Conservation (phyloP, 2,797 vertebrate species). For the Pangasius larnaudii region DNA sequence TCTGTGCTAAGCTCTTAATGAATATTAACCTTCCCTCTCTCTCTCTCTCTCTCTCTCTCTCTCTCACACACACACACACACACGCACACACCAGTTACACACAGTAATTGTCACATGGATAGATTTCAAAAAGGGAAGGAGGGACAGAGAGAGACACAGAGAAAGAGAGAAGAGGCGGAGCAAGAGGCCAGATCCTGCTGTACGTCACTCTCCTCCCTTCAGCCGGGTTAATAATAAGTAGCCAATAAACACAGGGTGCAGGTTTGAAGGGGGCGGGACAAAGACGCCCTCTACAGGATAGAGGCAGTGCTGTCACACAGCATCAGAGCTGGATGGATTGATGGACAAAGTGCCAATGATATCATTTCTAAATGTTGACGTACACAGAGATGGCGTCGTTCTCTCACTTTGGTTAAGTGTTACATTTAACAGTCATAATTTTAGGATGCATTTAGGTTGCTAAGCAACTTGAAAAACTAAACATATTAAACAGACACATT, state of each 20-base stretch:
- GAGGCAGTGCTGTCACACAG: not conserved
- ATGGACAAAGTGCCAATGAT: not conserved
- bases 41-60: not conserved
- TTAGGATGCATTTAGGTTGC: not conserved
- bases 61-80: constrained; percentile 16
- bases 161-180: not conserved
- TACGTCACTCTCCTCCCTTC: constrained; percentile 36
- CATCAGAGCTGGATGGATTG: not conserved
- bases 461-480: not conserved
- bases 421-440: not conserved
- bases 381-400: not conserved
- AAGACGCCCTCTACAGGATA: constrained; percentile 29
- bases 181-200: constrained; percentile 22
- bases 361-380: not conserved
- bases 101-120: constrained; percentile 37
- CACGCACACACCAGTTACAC: not conserved
- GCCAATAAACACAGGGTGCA: constrained; percentile 42
- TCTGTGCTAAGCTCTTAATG: constrained; percentile 38
- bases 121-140: constrained; percentile 28
- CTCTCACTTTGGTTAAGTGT: not conserved
- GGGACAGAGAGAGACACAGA: not conserved
- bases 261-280: constrained; percentile 34
- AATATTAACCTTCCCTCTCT: constrained; percentile 20
- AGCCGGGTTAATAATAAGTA: constrained; percentile 53
- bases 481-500: not conserved